Percentiles rank a stretch among this genome's conserved stretches.
Evolutionary conservation across 1,140 invertebrate genomes (phyloP).

Genomic region (Diorhabda carinulata): DNA sequence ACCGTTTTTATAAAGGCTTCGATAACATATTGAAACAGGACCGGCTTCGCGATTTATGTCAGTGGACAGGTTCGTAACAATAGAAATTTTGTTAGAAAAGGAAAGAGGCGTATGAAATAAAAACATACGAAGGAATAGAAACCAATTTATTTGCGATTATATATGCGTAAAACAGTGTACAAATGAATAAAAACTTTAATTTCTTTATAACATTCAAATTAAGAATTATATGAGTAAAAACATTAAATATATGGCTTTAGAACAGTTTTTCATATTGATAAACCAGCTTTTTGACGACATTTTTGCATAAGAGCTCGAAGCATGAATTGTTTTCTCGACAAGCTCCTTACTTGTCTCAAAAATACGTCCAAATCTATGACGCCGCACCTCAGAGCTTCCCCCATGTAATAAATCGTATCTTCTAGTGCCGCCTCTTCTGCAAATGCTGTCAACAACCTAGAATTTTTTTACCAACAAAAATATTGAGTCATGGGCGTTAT

Average conservation of each 20-base stretch:
- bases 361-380: constrained; percentile 95
- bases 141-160: not conserved
- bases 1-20: too few species aligned
- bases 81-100: too few species aligned
- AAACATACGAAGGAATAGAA: too few species aligned
- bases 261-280: constrained; percentile 27
- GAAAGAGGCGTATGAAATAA: too few species aligned
- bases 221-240: constrained; percentile 17
- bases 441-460: constrained; percentile 87
- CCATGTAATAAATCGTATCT: constrained; percentile 97
- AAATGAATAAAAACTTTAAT: not conserved
- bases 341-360: constrained; percentile 90
- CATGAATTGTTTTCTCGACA: constrained; percentile 95
- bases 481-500: not conserved
- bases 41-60: too few species aligned
- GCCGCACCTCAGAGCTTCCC: constrained; percentile 88
- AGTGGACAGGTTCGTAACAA: too few species aligned
- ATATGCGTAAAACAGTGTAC: not conserved
- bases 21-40: too few species aligned
- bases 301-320: constrained; percentile 92
- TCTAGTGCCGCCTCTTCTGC: constrained; percentile 97
- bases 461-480: constrained; percentile 16
- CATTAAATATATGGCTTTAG: not conserved
- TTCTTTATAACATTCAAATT: not conserved
- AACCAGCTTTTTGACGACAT: constrained; percentile 91